phyloP scores from a whole-genome alignment of 1,140 invertebrate species.

The Drosophila nikananu region DNA sequence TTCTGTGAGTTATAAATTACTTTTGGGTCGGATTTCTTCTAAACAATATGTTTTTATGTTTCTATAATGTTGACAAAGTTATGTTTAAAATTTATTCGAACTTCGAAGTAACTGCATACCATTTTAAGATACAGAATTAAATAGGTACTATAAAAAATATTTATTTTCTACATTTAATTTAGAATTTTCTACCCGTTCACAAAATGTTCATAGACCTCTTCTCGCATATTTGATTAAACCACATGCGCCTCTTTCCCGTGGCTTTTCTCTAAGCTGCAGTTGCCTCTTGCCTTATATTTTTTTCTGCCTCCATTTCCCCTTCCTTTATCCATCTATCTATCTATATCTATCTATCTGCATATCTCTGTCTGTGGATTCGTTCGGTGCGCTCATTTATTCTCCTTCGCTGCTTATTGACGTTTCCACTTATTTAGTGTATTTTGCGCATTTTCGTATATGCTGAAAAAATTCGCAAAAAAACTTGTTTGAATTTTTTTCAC shows the following conservation, averaged over 20 bases:
- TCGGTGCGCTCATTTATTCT: constrained; percentile 62
- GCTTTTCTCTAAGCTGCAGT: constrained; percentile 50
- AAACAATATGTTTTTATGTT: neutral
- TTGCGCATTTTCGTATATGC: constrained; percentile 77
- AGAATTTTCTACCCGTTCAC: neutral
- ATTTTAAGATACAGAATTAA: neutral
- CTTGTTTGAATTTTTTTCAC: constrained; percentile 47
- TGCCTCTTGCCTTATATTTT: constrained; percentile 29
- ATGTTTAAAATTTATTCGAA: too few species aligned
- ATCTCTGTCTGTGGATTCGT: constrained; percentile 62
- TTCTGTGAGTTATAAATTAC: too few species aligned
- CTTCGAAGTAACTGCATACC: fast-evolving
- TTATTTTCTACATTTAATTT: neutral
- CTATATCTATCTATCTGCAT: constrained; percentile 3
- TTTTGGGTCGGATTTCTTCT: neutral
- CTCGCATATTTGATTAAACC: constrained; percentile 74
- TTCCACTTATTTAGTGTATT: constrained; percentile 82
- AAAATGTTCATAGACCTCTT: constrained; percentile 51
- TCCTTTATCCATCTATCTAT: constrained; percentile 15
- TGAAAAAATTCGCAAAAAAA: constrained; percentile 52
- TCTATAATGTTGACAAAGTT: neutral
- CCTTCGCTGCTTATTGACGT: constrained; percentile 70
- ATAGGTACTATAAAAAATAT: neutral
- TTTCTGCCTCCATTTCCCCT: constrained; percentile 2
- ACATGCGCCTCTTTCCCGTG: constrained; percentile 55